Base-by-base conservation (phyloP, 2,888 invertebrate species). In the Steinernema carpocapsae region DNA sequence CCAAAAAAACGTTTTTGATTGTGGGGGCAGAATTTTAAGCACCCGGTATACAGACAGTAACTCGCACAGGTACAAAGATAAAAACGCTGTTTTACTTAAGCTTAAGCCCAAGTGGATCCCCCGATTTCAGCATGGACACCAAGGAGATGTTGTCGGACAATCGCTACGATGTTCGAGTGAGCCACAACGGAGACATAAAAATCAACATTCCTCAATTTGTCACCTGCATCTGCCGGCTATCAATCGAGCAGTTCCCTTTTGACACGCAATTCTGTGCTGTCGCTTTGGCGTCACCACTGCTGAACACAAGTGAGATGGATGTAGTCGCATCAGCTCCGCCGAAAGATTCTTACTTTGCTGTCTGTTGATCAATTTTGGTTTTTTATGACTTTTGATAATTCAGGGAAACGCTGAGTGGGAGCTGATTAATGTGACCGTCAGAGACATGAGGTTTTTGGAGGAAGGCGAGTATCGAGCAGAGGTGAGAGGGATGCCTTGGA, bases 401-500 rank as follows among this genome's bases (percentile, higher is more conserved):
- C 74, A 84, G 81, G 86, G 86, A 10, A 86, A 86, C 73, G 84
- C 86, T 6, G 86, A 86, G 75, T 86, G 86, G 86, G 79, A 85
- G 70, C 78, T 86, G 70, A 79, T 83, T 71, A 86, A 85, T 74
- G 84, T 86, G n/a, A 82, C 86, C 1, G 85, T 85, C 7, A 52
- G 81, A 7, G 84, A 85, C 71, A 81, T 86, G 83, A 80, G 76
- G 26, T 86, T 86, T 76, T 76, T 82, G 71, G 86, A 86, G 59
- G 86, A 86, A 52, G 84, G 85, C 22, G 86, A 86, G 76, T 84
- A 82, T 71, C 76, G 86, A n/a, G 81, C 80, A 0, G 86, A 86
- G 75, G 83, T 83, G 17, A 71, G 70, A 29, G 19, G 43, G 10
- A 48, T 48, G 3, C 3, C 3, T 37, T 37, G 4, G 4, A 3